A percentile compares a stretch with the other conserved stretches of the same genome.
These are phyloP conservation scores for Amphimallon solstitiale DNA, from an alignment of 2,888 invertebrate species.

Conservation along the genomic window DNA sequence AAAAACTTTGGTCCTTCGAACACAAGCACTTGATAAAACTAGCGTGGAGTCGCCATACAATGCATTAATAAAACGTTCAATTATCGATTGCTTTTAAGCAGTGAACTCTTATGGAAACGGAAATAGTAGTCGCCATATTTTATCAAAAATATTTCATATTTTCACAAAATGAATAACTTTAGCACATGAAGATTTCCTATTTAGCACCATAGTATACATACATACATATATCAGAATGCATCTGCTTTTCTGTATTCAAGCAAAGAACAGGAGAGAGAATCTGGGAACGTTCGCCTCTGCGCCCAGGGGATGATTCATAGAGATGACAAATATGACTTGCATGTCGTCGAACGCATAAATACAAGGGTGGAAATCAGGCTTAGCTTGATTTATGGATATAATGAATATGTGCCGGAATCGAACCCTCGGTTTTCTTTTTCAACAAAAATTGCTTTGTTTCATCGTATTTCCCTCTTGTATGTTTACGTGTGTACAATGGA, in stretches of 20 bases:
- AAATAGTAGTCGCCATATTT: too few species aligned
- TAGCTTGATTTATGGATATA: conserved; percentile 48
- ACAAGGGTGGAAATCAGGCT: conserved; percentile 46
- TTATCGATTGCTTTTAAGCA: too few species aligned
- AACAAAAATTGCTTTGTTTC: conserved; percentile 32
- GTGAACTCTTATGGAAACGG: too few species aligned
- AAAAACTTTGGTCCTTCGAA: too few species aligned
- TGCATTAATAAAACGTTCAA: too few species aligned
- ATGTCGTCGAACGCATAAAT: conserved; percentile 50
- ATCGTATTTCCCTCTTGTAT: conserved; percentile 1
- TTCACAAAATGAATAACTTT: too few species aligned
- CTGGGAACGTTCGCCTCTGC: conserved; percentile 30
- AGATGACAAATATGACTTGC: conserved; percentile 54
- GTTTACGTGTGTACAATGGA: neutral
- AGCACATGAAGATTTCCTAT: too few species aligned
- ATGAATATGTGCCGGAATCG: conserved; percentile 38
- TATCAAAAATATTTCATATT: too few species aligned
- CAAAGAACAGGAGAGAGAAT: conserved; percentile 36
- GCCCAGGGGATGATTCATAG: conserved; percentile 50
- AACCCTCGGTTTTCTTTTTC: conserved; percentile 36
- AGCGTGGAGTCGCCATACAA: too few species aligned
- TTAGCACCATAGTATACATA: too few species aligned
- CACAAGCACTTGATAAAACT: too few species aligned
- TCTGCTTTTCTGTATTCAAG: conserved; percentile 1
- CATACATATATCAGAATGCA: conserved; percentile 23